These are phyloP conservation scores for Dascyllus trimaculatus DNA, from an alignment of 2,113 vertebrate genomes.

Conservation along the genomic window DNA sequence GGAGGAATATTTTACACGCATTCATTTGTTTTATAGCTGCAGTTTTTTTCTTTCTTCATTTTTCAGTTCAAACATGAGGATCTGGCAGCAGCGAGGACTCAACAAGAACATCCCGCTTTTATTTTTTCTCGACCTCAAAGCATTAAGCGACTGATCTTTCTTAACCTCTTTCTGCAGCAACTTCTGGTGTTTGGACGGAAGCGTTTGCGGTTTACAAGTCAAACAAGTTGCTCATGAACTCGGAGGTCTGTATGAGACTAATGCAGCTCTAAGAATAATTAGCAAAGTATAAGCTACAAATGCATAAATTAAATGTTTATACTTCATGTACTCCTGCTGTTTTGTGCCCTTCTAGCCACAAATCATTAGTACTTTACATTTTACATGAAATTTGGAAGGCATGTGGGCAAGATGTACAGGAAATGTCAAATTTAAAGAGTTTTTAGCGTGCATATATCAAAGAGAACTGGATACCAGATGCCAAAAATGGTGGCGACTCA, in stretches of 20 bases:
- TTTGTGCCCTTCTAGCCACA: too few relatives aligned
- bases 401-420: too few relatives aligned
- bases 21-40: neutral
- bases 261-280: neutral
- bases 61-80: conserved; percentile 1
- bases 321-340: too few relatives aligned
- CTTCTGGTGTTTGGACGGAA: neutral
- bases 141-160: neutral
- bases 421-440: too few relatives aligned
- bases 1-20: neutral
- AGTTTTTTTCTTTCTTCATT: neutral
- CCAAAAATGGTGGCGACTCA: too few relatives aligned
- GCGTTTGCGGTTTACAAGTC: neutral
- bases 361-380: too few relatives aligned
- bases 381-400: too few relatives aligned
- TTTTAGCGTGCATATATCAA: too few relatives aligned
- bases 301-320: too few relatives aligned
- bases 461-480: too few relatives aligned
- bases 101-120: neutral
- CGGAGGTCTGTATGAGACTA: neutral
- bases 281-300: neutral
- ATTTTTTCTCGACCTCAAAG: neutral
- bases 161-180: neutral
- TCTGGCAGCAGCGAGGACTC: neutral
- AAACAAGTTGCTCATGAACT: neutral